Percentiles rank a stretch among this genome's conserved stretches.
phyloP scores from a whole-genome alignment of 1,140 invertebrate species.

The Cotesia glomerata region DNA sequence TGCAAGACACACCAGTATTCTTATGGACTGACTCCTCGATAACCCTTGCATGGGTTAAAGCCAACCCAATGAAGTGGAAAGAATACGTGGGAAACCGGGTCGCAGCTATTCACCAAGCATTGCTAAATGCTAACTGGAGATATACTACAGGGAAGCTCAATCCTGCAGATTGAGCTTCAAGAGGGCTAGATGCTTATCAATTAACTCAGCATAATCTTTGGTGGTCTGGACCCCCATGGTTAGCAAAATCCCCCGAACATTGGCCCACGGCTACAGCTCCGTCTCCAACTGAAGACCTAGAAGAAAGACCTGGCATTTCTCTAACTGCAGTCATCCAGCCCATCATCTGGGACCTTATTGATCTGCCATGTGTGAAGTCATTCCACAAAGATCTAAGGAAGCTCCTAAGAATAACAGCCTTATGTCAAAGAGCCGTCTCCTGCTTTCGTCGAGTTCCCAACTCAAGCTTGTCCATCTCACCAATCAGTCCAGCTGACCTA shows the following conservation, averaged over 20 bases:
- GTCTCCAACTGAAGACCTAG: background rate
- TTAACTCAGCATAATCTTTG: background rate
- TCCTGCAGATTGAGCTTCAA: conserved; percentile 10
- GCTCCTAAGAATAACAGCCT: background rate
- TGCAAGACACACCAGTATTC: background rate
- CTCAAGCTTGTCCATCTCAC: background rate
- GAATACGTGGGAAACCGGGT: conserved; percentile 27
- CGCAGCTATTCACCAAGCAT: background rate
- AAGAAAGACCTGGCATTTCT: conserved; percentile 5
- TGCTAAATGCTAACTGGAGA: conserved; percentile 28
- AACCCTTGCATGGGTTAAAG: conserved; percentile 15
- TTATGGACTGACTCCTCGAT: conserved; percentile 20
- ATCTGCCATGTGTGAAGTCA: background rate
- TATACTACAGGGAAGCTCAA: conserved; percentile 11
- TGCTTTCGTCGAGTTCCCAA: background rate
- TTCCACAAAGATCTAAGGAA: too few species aligned
- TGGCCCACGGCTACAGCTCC: background rate
- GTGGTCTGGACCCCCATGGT: conserved; percentile 15
- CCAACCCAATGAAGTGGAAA: conserved; percentile 24
- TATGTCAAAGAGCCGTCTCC: too few species aligned
- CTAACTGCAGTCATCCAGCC: background rate
- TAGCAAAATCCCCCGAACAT: background rate
- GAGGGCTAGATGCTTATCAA: background rate
- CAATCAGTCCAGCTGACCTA: background rate
- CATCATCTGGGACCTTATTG: background rate